A percentile compares a stretch with the other conserved stretches of the same genome.
Conservation (phyloP, 2,113 vertebrate genomes). For the Colius striatus region DNA sequence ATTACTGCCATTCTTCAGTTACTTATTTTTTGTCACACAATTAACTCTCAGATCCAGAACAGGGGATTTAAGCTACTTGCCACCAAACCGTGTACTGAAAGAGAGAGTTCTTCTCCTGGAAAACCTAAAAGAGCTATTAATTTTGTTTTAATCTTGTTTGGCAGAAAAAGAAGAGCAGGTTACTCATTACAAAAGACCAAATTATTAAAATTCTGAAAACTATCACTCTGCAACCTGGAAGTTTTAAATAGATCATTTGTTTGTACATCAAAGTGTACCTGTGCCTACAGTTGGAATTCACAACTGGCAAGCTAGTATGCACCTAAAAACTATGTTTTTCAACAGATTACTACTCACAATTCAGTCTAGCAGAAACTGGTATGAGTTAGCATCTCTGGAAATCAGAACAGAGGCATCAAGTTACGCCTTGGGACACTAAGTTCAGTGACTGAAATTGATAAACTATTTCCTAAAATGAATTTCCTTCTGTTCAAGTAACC, state of each 20-base stretch:
- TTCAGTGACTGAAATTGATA: not conserved
- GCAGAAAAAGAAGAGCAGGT: accelerated
- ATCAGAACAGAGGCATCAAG: not conserved
- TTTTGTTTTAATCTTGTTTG: not conserved
- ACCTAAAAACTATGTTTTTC: not conserved
- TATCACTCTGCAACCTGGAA: not conserved
- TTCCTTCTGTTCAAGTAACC: not conserved
- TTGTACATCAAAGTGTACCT: not conserved
- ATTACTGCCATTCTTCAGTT: not conserved
- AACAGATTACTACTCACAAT: not conserved
- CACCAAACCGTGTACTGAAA: accelerated
- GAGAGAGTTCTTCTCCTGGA: not conserved
- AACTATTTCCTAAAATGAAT: not conserved
- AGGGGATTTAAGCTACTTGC: not conserved
- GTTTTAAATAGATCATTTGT: not conserved
- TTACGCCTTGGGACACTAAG: not conserved
- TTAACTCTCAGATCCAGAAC: not conserved
- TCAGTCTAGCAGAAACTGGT: not conserved
- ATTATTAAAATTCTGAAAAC: not conserved
- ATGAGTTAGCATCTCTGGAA: not conserved
- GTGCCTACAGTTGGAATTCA: not conserved
- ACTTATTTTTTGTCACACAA: not conserved
- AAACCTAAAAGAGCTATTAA: not conserved
- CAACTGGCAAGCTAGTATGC: not conserved
- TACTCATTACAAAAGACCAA: not conserved